Percentiles rank a stretch among this genome's conserved stretches.
Conservation (phyloP, 2,113 vertebrate species). For the Benitochromis conjunctus region DNA sequence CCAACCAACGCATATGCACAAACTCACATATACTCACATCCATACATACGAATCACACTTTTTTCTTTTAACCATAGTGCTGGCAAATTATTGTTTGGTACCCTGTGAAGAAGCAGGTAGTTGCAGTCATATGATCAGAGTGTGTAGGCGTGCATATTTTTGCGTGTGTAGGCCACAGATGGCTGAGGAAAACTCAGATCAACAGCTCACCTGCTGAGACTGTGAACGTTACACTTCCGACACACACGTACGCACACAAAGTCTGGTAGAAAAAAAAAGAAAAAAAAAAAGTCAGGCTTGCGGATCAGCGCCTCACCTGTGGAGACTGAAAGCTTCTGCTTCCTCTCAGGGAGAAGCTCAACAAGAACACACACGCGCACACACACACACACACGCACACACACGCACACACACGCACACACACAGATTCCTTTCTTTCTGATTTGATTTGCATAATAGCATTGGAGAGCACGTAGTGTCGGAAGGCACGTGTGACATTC, state of each 20-base stretch:
- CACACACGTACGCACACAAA: neutral
- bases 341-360: constrained; percentile 43
- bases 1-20: constrained; percentile 11
- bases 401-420: neutral
- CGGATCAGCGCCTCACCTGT: constrained; percentile 51
- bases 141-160: neutral
- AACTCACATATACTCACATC: neutral
- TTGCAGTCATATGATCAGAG: constrained; percentile 24
- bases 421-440: neutral
- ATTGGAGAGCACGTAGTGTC: neutral
- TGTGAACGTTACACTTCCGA: constrained; percentile 45
- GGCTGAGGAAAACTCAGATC: constrained; percentile 59
- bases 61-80: neutral
- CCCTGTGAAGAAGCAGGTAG: constrained; percentile 19
- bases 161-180: constrained; percentile 44
- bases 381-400: neutral
- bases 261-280: neutral
- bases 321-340: constrained; percentile 58
- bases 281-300: neutral
- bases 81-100: neutral
- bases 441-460: neutral
- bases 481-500: neutral
- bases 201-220: constrained; percentile 59
- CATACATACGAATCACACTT: neutral
- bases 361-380: neutral